Evolutionary conservation across 1,140 invertebrate species (phyloP), one percentile per base, ranked within the genome.

Genomic region (Lysiphlebus fabarum): DNA sequence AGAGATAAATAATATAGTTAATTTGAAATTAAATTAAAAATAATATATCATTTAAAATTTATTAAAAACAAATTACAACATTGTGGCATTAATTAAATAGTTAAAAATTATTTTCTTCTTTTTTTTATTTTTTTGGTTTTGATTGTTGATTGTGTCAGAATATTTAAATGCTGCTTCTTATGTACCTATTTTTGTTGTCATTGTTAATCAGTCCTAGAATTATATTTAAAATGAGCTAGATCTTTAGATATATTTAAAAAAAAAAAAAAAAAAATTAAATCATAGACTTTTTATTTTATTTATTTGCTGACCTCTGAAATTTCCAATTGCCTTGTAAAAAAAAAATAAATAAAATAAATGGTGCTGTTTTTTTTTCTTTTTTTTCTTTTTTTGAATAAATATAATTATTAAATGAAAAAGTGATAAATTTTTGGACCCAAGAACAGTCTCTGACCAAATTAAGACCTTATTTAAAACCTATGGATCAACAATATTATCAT

Each of bases 141-240:
- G 55, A 43, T 54, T 40, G 43, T 57, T 53, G 17, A 38, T 57
- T 37, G 17, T 37, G 11, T 51, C 38, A 56, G 42, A 51, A 37
- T 56, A 50, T 57, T 57, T 57, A 49, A 56, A 55, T 62, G 64
- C 64, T 66, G 62, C 64, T 66, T 66, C 64, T 59, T 57, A 48
- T 43, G 64, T 65, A 63, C 64, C 62, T 66, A 43, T 14, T 59
- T 56, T 45, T 60, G 41, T 62, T 54, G 48, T 62, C 58, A 49
- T 50, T 59, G 17, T 53, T 38, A 11, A 59, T 41, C 49, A 47
- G 55, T 57, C 43, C 55, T 14, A 38, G 9, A 49, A 44, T 44
- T 12, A 43, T 37, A 37, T 37, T 33, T 14, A 7, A 17, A 11
- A 47, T 9, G 47, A 37, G 11, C 12, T 33, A n/a, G 36, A 33